Evolutionary conservation across 1,140 invertebrate genomes (phyloP), one percentile per base, ranked within the genome.

Genomic region (Wasmannia auropunctata): DNA sequence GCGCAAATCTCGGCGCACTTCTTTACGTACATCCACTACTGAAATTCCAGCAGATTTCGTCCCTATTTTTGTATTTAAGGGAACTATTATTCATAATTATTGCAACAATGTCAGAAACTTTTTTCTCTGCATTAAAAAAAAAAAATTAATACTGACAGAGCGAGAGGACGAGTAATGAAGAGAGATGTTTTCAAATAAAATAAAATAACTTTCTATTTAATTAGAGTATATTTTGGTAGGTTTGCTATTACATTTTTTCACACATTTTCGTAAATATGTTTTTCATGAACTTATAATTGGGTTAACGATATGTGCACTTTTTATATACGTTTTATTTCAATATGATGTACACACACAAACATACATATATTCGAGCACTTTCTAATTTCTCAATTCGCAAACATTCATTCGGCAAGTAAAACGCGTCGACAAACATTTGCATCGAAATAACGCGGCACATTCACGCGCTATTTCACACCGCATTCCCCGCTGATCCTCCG

Each of bases 371-470:
- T 31, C 34, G 40, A 37, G n/a, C 16, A 34, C 7, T 10, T 6
- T 40, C 63, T 69, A 80, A 80, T 80, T 80, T 80, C 69, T 22
- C 77, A 58, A 54, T 80, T 54, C 22, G 31, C n/a, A 54, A 54
- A 80, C 51, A 80, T 65, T n/a, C 43, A 67, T 69, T n/a, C 14
- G 31, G 28, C 19, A 79, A 65, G 31, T 67, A 67, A 54, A 80
- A 80, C 62, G 46, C 19, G 46, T 80, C 14, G 34, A 14, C 49
- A 54, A 80, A 80, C 46, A 69, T 69, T 80, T 49, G 4, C 49
- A 22, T 22, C 34, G 31, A 69, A 69, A 69, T 54, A 69, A 37
- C 22, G 16, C 19, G 34, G 22, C 5, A 80, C 19, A 40, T 80
- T 80, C 63, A 54, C 28, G 31, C 31, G 4, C 31, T 65, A 69